These are phyloP conservation scores for Wasmannia auropunctata DNA, from an alignment of 1,140 invertebrate species.

Conservation along the genomic window DNA sequence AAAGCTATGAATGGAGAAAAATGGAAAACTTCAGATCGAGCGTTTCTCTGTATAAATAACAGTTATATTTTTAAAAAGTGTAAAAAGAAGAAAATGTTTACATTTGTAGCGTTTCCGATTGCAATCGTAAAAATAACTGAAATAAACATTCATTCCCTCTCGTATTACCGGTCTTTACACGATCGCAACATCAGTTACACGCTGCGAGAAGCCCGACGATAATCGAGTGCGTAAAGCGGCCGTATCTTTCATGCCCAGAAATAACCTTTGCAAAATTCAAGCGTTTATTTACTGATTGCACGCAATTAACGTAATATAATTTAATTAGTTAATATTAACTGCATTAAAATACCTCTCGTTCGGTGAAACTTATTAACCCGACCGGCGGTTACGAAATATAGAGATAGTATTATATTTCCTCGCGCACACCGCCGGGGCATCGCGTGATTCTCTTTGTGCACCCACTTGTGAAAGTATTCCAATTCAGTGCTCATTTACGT, in stretches of 20 bases:
- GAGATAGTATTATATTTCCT: neutral
- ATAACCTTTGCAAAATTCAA: constrained; percentile 14
- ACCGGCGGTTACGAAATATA: neutral
- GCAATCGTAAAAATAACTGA: neutral
- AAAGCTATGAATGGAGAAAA: neutral
- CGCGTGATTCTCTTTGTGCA: neutral
- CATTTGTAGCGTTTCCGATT: neutral
- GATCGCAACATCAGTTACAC: constrained; percentile 18
- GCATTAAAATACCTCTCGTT: neutral
- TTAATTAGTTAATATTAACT: neutral
- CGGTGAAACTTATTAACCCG: constrained; percentile 3
- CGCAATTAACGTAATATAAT: neutral
- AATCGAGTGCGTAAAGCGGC: neutral
- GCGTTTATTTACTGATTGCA: constrained; percentile 20
- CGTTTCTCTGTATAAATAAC: neutral
- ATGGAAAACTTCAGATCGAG: neutral
- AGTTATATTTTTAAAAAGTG: neutral
- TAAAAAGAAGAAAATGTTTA: neutral
- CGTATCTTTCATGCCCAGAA: neutral
- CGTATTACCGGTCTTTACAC: constrained; percentile 3
- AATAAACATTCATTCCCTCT: neutral
- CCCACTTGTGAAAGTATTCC: constrained; percentile 32
- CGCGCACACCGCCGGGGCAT: neutral
- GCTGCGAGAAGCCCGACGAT: neutral
- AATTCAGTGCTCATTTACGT: constrained; percentile 54